phyloP scores from a whole-genome alignment of 2,888 invertebrate genomes.

The Germaria angustata region DNA sequence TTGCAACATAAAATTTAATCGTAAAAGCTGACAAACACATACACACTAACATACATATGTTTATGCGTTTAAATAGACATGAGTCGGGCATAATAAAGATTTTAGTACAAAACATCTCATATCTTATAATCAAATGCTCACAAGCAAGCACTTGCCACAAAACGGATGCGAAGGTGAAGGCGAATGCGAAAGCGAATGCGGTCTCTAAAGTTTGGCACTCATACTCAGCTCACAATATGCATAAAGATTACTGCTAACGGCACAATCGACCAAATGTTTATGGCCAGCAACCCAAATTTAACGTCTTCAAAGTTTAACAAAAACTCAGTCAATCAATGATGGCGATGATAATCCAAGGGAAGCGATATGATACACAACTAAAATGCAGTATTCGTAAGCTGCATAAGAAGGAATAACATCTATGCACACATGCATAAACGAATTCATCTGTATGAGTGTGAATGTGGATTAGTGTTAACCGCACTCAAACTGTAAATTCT shows the following conservation, averaged over 20 bases:
- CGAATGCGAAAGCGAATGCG: not conserved
- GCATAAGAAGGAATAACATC: not conserved
- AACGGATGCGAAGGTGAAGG: not conserved
- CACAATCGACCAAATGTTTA: conserved; percentile 60
- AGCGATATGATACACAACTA: conserved; percentile 4
- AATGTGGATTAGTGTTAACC: not conserved
- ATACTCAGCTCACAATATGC: conserved; percentile 33
- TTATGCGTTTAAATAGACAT: not conserved
- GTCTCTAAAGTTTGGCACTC: not conserved
- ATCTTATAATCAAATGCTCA: conserved; percentile 44
- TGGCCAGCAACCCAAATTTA: conserved; percentile 27
- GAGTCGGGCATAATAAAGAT: conserved; percentile 27
- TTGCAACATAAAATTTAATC: conserved; percentile 30
- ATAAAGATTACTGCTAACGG: conserved; percentile 62
- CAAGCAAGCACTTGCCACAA: not conserved
- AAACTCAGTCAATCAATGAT: conserved; percentile 21
- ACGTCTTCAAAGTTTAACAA: conserved; percentile 18
- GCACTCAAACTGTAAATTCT: conserved; percentile 8
- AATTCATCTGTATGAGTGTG: not conserved
- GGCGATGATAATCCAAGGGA: conserved; percentile 28
- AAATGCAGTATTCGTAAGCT: not conserved
- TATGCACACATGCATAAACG: too few relatives aligned
- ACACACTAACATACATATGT: not conserved
- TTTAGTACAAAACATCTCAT: conserved; percentile 41
- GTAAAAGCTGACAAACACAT: not conserved